These are phyloP conservation scores for Rhinogobio ventralis DNA, from an alignment of 2,797 vertebrate genomes.

Conservation along the genomic window DNA sequence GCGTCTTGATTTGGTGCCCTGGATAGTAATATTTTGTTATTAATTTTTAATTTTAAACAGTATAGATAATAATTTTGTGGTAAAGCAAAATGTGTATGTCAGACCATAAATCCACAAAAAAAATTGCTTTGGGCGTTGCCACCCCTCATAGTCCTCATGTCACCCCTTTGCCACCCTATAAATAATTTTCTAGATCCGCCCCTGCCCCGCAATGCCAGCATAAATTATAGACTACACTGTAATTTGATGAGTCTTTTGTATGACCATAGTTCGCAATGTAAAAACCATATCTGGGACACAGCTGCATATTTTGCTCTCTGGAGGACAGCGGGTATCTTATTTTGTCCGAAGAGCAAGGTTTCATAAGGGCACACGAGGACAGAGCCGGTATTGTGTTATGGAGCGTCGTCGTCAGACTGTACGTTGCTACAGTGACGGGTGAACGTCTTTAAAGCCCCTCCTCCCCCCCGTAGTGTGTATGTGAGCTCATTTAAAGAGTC, in stretches of 20 bases:
- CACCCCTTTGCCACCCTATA: too few relatives aligned
- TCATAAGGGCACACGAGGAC: constrained; percentile 11
- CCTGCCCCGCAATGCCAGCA: too few relatives aligned
- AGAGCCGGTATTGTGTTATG: background rate
- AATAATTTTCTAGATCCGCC: too few relatives aligned
- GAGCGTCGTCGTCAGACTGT: background rate
- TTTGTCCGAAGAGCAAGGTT: background rate
- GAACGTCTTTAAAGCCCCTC: background rate
- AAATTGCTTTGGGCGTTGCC: too few relatives aligned
- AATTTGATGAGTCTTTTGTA: background rate
- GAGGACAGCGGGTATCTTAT: constrained; percentile 8
- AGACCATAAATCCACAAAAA: too few relatives aligned
- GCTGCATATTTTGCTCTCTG: background rate
- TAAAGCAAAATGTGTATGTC: too few relatives aligned
- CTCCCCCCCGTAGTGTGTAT: background rate
- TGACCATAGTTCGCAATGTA: background rate
- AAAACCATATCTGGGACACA: constrained; percentile 1
- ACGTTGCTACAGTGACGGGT: background rate
- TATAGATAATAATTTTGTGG: too few relatives aligned
- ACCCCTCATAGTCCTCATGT: too few relatives aligned
- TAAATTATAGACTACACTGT: background rate
- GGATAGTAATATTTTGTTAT: too few relatives aligned
- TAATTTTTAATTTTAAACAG: too few relatives aligned
- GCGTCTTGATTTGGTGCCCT: too few relatives aligned
- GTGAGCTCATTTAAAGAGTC: background rate